Conservation (phyloP, 2,888 invertebrate genomes). For the Branchinecta sandiegonensis region DNA sequence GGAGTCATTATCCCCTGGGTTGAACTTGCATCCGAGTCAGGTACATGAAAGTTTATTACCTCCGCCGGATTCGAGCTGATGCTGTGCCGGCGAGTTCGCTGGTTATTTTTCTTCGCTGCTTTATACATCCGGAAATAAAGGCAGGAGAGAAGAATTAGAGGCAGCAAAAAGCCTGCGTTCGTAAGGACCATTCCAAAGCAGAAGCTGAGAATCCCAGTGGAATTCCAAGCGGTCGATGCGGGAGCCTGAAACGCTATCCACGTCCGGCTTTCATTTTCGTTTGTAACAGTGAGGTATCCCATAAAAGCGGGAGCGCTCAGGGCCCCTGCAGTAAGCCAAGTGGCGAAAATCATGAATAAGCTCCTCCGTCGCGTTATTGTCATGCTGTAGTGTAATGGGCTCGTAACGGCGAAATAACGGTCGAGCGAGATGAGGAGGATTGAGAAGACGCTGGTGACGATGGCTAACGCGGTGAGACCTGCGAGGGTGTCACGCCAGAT, state of each 20-base stretch:
- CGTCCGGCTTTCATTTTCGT: background rate
- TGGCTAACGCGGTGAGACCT: slow-evolving; percentile 36
- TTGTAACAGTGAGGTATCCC: slow-evolving; percentile 15
- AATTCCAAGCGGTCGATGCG: slow-evolving; percentile 16
- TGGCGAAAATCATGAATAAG: slow-evolving; percentile 20
- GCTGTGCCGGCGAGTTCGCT: slow-evolving; percentile 39
- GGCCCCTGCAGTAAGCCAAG: slow-evolving; percentile 19
- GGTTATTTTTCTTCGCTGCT: slow-evolving; percentile 39
- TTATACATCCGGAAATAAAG: slow-evolving; percentile 39
- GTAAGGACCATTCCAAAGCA: slow-evolving; percentile 35
- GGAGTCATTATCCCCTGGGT: slow-evolving; percentile 26
- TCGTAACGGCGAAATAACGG: slow-evolving; percentile 40
- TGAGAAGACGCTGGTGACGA: slow-evolving; percentile 39
- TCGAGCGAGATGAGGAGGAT: slow-evolving; percentile 40
- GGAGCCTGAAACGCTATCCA: slow-evolving; percentile 1
- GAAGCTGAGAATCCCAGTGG: slow-evolving; percentile 19
- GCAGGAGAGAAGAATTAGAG: slow-evolving; percentile 37
- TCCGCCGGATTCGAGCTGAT: slow-evolving; percentile 31
- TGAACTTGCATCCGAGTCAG: slow-evolving; percentile 23
- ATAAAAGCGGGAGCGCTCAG: slow-evolving; percentile 19
- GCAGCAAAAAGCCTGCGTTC: slow-evolving; percentile 38
- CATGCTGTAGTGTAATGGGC: slow-evolving; percentile 41
- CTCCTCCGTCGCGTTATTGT: slow-evolving; percentile 37
- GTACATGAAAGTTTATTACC: slow-evolving; percentile 24
- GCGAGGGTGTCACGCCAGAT: slow-evolving; percentile 34